Evolutionary conservation across 2,113 vertebrate genomes (phyloP), one percentile per base, ranked within the genome.

Genomic region (Spilogale gracilis): DNA sequence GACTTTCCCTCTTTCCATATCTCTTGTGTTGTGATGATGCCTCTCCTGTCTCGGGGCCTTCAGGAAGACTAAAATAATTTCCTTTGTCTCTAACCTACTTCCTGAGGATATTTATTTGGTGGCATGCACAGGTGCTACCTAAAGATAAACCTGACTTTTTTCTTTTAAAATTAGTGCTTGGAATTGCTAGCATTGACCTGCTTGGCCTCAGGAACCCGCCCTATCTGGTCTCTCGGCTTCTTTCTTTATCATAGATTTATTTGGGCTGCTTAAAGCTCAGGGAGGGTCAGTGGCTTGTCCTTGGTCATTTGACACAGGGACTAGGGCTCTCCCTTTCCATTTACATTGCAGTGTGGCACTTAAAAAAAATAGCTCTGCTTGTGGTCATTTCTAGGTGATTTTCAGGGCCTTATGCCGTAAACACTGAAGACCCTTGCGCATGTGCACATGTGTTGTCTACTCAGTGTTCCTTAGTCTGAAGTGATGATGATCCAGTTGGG

Each of bases 11-110:
- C 38, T 84, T 82, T 95, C 94, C 18, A 0, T 98, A 82, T 97
- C 97, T 95, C 60, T 58, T 9, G 0, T 48, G 74, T 67, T 80
- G 20, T 54, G 80, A 88, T 67, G 97, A 90, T 78, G 84, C 79
- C 38, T 82, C 54, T 94, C 95, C 81, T 87, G 96, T 96, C 96
- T 96, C 54, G 86, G 76, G 76, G 97, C 97, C 95, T 95, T 94
- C 86, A 93, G 92, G 94, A 91, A 92, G 82, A 95, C 94, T 87
- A 38, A 73, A 92, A 94, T 95, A 43, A 82, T 91, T 96, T 94
- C 94, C 94, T 97, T 97, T 96, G 97, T 97, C 92, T 97, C 48
- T 96, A 96, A 97, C 96, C 95, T 94, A 85, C 92, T 97, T 98
- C 98, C 96, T 27, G 71, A 96, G 97, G 96, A 89, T 80, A 82